Base-by-base conservation (phyloP, 2,888 invertebrate genomes). In the Hydraecia micacea region DNA sequence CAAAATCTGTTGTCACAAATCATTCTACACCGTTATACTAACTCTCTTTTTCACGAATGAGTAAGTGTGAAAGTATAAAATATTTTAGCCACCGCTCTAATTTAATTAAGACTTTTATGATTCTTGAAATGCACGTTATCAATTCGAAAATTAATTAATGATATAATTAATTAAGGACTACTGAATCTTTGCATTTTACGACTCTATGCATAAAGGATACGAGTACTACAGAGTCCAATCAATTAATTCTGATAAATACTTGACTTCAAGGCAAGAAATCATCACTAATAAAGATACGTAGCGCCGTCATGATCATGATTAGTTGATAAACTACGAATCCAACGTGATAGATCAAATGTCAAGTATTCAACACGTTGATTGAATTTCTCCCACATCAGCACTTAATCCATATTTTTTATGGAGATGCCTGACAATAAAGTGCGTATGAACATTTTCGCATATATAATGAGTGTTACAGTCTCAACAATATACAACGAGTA, bases 31-130 rank as follows among this genome's bases (percentile, higher is more conserved):
- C 70, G 86, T 66, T 82, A 66, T 42, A 83, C 62, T 65, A 70
- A 86, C 86, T 84, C 86, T 85, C 86, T 76, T 86, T 73, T 85
- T 85, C 84, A 85, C 84, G 84, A 86, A 67, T 86, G 86, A 85
- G 75, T 83, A 83, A 86, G 75, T 86, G 71, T 79, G 84, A 85
- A 85, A 85, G 84, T 86, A 66, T 83, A 73, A 72, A 74, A 75
- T 79, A 74, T 84, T 72, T 72, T 58, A 69, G 52, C 68, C 28
- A 46, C 36, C 60, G 67, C 60, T 62, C 46, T 60, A n/a, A 68
- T 83, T 77, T 58, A 76, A 77, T 76, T 76, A 36, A 32, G 5
- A 42, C 15, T 63, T 63, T 28, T 39, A 32, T 55, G 3, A 49
- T 74, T 81, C 21, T n/a, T 66, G 11, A 15, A 58, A 49, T 60